Percentiles rank a stretch among this genome's conserved stretches.
phyloP scores from a whole-genome alignment of 92 coral and sea anemone species.

The Porites lobata region DNA sequence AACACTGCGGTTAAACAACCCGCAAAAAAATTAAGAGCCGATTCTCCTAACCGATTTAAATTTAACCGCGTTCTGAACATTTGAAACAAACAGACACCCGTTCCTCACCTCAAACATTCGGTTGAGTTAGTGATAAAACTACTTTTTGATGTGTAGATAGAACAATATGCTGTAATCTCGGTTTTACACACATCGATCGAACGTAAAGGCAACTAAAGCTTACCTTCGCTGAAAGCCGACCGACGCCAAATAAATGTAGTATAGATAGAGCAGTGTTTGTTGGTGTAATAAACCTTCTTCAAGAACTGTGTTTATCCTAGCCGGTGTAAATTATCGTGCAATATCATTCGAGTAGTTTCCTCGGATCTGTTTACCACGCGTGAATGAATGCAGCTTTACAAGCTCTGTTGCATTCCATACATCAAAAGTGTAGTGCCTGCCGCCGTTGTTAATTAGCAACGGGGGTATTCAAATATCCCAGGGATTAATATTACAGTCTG shows the following conservation, averaged over 20 bases:
- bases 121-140: neutral
- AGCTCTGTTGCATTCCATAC: constrained; percentile 51
- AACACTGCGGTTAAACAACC: constrained; percentile 55
- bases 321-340: constrained; percentile 23
- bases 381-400: constrained; percentile 11
- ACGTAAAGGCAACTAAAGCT: neutral
- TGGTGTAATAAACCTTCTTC: neutral
- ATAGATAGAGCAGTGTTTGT: neutral
- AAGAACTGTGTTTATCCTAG: constrained; percentile 15
- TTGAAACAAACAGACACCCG: neutral
- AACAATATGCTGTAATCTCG: constrained; percentile 1
- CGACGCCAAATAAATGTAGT: neutral
- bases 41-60: neutral
- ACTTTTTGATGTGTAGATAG: neutral
- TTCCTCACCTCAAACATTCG: neutral
- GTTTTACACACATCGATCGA: constrained; percentile 7
- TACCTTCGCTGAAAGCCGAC: neutral
- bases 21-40: constrained; percentile 1
- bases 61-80: neutral
- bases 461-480: constrained; percentile 5
- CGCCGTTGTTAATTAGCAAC: constrained; percentile 55
- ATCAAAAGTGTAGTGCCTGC: constrained; percentile 38
- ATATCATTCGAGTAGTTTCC: constrained; percentile 29
- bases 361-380: constrained; percentile 7
- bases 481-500: constrained; percentile 13